Evolutionary conservation across 2,888 invertebrate species (phyloP).

Genomic region (Trachelus stipa): DNA sequence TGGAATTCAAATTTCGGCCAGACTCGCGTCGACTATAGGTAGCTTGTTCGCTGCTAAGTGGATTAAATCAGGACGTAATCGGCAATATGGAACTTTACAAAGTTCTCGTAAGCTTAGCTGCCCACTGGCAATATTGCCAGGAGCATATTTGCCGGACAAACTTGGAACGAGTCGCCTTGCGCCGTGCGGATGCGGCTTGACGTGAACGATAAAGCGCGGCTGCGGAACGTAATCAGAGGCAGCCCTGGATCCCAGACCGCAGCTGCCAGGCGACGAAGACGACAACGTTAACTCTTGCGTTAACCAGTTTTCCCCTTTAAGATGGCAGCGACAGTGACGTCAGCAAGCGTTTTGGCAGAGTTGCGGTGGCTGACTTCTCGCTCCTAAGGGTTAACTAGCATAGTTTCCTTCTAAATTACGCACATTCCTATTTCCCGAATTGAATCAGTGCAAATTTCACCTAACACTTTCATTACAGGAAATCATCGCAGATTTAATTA

Average conservation of each 20-base stretch:
- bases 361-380: not conserved
- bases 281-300: not conserved
- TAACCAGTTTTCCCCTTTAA: slow-evolving; percentile 3
- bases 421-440: not conserved
- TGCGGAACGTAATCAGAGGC: slow-evolving; percentile 17
- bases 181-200: not conserved
- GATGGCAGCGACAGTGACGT: not conserved
- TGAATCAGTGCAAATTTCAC: not conserved
- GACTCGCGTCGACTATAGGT: not conserved
- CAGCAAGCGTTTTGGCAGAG: not conserved
- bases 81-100: slow-evolving; percentile 1
- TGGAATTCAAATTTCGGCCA: not conserved
- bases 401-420: not conserved
- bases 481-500: not conserved
- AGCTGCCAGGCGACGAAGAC: not conserved
- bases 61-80: slow-evolving; percentile 1
- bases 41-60: not conserved
- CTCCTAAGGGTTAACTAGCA: not conserved
- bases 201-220: slow-evolving; percentile 6
- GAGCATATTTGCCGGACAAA: slow-evolving; percentile 6
- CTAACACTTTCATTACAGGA: not conserved
- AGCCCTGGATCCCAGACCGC: not conserved
- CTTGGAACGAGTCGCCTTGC: slow-evolving; percentile 3
- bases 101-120: not conserved
- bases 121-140: slow-evolving; percentile 2